Base-by-base conservation (phyloP, 1,140 invertebrate species). In the Drosophila watanabei region DNA sequence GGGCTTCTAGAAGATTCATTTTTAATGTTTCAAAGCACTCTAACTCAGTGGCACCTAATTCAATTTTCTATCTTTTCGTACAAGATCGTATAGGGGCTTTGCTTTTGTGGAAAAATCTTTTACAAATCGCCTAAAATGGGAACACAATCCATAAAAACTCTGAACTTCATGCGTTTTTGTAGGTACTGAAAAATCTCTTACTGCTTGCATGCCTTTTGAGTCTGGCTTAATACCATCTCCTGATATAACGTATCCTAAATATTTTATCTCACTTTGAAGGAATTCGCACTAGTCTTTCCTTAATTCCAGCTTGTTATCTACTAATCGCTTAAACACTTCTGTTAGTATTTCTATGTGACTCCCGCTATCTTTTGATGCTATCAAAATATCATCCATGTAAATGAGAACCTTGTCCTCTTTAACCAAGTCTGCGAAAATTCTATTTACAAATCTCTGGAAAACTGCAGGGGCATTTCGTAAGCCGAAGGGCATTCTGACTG, bases 211-310 rank as follows among this genome's bases (percentile, higher is more conserved):
- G 13, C 57, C 57, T 28, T 59, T 45, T 11, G 16, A 16, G 24
- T 37, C 35, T 37, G 13, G 35, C 14, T 14, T 37, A 14, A 37
- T 37, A 37, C 35, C 13, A 13, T 14, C 5, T 37, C 35, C 35
- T 37, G 35, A 37, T 37, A 37, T 37, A 8, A 32, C 9, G 35
- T 37, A 37, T 5, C 35, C 37, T 14, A 39, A 39, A 39, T 39
- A 39, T 14, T 39, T 39, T 39, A 39, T 7, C 16, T 16, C 37
- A 16, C 14, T 16, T 5, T 39, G 18, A 48, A 62, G 35, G 20
- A 57, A 65, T 14, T 64, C 49, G 13, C 64, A 56, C 49, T 59
- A 60, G 28, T 49, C 43, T 24, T 37, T 28, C 5, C 43, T 35
- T 43, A 60, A 13, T 10, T 54, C 51, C 3, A 37, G 4, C 13